Conservation (phyloP, 2,797 vertebrate species). For the Octomys mimax region DNA sequence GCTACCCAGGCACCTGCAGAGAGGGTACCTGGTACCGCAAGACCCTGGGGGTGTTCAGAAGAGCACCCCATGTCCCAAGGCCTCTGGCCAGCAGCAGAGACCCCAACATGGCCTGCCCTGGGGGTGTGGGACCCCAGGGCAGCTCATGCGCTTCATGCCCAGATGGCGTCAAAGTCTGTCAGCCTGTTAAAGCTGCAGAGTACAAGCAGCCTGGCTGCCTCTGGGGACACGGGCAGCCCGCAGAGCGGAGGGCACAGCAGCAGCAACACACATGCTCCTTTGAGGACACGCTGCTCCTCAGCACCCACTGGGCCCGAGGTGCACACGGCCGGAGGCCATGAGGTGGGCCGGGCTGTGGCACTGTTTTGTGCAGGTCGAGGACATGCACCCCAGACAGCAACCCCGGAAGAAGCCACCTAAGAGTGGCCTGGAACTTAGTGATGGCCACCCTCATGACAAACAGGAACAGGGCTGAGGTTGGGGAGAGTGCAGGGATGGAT, state of each 20-base stretch:
- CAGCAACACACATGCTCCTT: accelerated
- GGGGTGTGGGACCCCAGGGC: neutral
- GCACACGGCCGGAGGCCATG: accelerated
- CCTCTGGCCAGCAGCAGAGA: neutral
- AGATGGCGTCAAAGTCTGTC: accelerated
- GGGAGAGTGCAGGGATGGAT: too few species aligned
- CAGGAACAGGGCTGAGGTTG: too few species aligned
- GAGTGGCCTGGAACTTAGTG: neutral
- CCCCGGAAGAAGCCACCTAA: neutral
- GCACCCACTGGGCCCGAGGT: accelerated
- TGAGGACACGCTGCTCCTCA: accelerated
- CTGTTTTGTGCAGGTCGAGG: accelerated
- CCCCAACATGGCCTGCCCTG: accelerated
- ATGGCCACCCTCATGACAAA: neutral
- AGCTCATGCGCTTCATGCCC: neutral
- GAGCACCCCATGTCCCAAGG: neutral
- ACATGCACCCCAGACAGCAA: too few species aligned
- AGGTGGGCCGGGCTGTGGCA: neutral
- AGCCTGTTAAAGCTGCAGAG: neutral
- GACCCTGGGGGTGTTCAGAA: neutral
- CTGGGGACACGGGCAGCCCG: accelerated
- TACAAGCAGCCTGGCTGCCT: neutral
- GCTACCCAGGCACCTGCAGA: constrained; percentile 67
- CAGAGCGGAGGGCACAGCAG: too few species aligned
- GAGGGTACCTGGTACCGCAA: neutral